These are phyloP conservation scores for Escarpia spicata DNA, from an alignment of 2,888 invertebrate genomes.

Conservation along the genomic window DNA sequence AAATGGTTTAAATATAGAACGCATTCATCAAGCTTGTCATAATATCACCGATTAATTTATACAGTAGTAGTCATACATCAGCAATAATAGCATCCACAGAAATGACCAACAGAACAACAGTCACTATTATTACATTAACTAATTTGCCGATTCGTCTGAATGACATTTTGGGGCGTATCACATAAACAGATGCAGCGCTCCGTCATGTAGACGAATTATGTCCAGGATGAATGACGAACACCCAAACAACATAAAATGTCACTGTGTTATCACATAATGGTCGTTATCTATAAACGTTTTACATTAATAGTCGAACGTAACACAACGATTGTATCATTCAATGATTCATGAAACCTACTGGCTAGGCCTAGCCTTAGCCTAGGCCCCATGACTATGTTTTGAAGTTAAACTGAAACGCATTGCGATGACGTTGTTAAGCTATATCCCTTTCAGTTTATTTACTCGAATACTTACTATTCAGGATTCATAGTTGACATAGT, in stretches of 20 bases:
- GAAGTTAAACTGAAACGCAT: slow-evolving; percentile 16
- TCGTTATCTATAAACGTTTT: not conserved
- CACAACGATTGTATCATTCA: not conserved
- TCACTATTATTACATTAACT: not conserved
- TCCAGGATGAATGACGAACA: not conserved
- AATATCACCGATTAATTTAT: not conserved
- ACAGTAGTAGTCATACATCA: not conserved
- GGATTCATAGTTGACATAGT: slow-evolving; percentile 36
- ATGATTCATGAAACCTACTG: not conserved
- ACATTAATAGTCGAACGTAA: not conserved
- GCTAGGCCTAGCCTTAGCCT: not conserved
- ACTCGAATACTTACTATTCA: slow-evolving; percentile 34
- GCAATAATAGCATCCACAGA: not conserved
- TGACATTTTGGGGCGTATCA: slow-evolving; percentile 10
- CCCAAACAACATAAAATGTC: not conserved
- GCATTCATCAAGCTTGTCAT: not conserved
- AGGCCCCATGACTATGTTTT: not conserved
- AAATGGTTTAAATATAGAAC: not conserved
- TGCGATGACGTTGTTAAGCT: slow-evolving; percentile 1
- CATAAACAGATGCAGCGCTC: not conserved
- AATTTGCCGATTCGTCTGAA: not conserved
- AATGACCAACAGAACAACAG: not conserved
- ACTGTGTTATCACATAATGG: not conserved
- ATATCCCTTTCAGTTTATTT: not conserved
- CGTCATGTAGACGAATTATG: not conserved